Conservation (phyloP, 2,797 vertebrate species). For the Lacerta agilis region DNA sequence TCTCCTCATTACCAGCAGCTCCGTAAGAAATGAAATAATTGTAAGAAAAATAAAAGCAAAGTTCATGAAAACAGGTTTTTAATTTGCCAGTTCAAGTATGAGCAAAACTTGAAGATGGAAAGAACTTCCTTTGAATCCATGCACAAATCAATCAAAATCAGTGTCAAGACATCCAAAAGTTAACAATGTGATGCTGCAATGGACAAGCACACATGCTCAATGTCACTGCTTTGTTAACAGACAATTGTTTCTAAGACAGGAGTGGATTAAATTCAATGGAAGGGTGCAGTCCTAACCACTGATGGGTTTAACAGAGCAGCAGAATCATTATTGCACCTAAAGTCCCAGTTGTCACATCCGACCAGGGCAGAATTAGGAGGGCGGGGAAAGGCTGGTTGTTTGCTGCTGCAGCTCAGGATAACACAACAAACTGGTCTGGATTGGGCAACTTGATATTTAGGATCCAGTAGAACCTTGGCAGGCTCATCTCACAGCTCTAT, state of each 20-base stretch:
- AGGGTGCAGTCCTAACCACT: background rate
- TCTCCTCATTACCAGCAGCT: background rate
- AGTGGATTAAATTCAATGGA: background rate
- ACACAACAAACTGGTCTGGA: too few relatives aligned
- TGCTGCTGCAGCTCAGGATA: too few relatives aligned
- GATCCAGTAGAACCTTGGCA: too few relatives aligned
- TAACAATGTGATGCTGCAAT: background rate
- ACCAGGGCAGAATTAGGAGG: too few relatives aligned
- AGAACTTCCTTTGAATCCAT: background rate
- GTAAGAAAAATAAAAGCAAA: background rate
- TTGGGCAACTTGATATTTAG: too few relatives aligned
- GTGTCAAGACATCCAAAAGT: background rate
- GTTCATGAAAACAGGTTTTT: background rate
- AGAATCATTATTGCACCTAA: too few relatives aligned
- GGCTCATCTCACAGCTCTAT: too few relatives aligned
- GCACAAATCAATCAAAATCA: background rate
- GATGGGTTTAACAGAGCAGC: too few relatives aligned
- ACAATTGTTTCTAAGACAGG: background rate
- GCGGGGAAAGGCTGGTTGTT: too few relatives aligned
- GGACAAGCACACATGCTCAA: background rate
- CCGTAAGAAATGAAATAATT: constrained; percentile 9
- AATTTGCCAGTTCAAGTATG: background rate
- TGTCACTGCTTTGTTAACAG: background rate
- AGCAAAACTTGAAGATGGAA: background rate
- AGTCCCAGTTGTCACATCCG: too few relatives aligned